A percentile compares a stretch with the other conserved stretches of the same genome.
These are phyloP conservation scores for Epinephelus fuscoguttatus DNA, from an alignment of 2,113 vertebrate species.

Conservation along the genomic window DNA sequence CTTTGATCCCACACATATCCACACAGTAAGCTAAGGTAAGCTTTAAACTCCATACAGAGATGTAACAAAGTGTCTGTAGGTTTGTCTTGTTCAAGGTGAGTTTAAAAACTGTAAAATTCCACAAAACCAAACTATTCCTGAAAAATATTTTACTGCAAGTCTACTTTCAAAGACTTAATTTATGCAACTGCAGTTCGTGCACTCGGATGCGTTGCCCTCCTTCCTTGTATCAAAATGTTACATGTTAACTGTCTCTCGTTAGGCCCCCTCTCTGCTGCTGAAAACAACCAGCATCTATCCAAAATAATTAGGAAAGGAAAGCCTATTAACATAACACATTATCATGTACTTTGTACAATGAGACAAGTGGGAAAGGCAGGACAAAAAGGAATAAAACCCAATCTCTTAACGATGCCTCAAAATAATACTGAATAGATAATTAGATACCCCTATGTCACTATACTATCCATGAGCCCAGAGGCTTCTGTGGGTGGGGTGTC, in stretches of 20 bases:
- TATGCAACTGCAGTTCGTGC: not conserved
- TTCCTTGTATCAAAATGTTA: constrained; percentile 13
- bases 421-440: constrained; percentile 32
- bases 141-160: constrained; percentile 16
- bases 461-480: constrained; percentile 10
- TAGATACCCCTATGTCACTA: constrained; percentile 2
- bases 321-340: constrained; percentile 31
- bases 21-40: not conserved
- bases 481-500: not conserved
- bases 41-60: constrained; percentile 1
- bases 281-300: constrained; percentile 5
- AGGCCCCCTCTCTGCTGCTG: not conserved
- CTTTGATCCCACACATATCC: constrained; percentile 30
- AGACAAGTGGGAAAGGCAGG: not conserved
- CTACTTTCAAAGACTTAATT: not conserved
- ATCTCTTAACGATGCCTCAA: constrained; percentile 4
- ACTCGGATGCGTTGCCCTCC: not conserved
- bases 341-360: constrained; percentile 19
- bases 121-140: not conserved
- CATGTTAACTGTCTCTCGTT: constrained; percentile 1
- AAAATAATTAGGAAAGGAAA: constrained; percentile 32
- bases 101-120: not conserved
- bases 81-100: constrained; percentile 5
- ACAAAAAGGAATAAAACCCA: constrained; percentile 8
- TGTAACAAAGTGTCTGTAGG: constrained; percentile 24